These are phyloP conservation scores for Leptopilina syphax DNA, from an alignment of 2,888 invertebrate species.

Conservation along the genomic window DNA sequence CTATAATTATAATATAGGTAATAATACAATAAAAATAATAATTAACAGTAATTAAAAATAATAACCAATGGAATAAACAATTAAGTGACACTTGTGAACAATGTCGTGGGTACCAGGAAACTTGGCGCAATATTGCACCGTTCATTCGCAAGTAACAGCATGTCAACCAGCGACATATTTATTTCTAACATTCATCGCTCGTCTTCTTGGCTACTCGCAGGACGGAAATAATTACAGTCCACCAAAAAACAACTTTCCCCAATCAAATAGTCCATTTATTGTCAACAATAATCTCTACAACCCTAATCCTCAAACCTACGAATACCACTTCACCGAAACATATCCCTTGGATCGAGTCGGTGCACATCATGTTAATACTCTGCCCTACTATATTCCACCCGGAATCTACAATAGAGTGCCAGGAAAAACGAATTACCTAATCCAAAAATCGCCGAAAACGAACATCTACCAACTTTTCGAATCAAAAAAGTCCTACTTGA, in stretches of 20 bases:
- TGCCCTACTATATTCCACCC: conserved; percentile 10
- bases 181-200: conserved; percentile 80
- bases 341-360: neutral
- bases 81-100: neutral
- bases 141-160: conserved; percentile 79
- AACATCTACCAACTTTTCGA: neutral
- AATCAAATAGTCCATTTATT: neutral
- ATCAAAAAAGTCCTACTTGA: neutral
- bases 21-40: neutral
- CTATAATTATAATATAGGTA: neutral
- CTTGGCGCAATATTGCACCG: conserved; percentile 79
- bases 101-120: conserved; percentile 80
- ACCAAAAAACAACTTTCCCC: neutral
- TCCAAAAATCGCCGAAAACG: neutral
- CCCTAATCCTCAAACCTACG: neutral
- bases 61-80: neutral
- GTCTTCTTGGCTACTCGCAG: conserved; percentile 79
- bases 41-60: neutral
- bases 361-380: neutral
- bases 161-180: conserved; percentile 81
- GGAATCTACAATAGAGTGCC: neutral
- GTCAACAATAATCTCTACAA: neutral
- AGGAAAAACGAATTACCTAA: neutral
- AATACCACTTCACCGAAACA: conserved; percentile 18
- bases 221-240: conserved; percentile 64